Evolutionary conservation across 2,888 invertebrate species (phyloP).

Genomic region (Endomychus coccineus): DNA sequence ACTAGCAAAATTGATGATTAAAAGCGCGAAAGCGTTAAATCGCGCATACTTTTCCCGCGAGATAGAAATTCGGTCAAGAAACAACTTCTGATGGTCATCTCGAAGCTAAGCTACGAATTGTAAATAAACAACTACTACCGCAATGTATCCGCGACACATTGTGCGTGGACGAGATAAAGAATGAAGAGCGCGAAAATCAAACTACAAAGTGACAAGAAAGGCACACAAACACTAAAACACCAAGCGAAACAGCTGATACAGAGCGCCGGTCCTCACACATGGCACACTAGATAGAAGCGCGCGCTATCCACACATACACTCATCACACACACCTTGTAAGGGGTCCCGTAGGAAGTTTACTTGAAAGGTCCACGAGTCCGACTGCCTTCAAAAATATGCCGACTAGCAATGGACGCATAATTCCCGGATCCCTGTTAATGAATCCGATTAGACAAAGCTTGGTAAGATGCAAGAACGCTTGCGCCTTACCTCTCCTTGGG

Average conservation of each 20-base stretch:
- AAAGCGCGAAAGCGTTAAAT: too few relatives aligned
- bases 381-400: slow-evolving; percentile 48
- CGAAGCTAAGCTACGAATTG: too few relatives aligned
- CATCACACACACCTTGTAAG: slow-evolving; percentile 29
- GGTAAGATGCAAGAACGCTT: slow-evolving; percentile 44
- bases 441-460: slow-evolving; percentile 53
- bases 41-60: too few relatives aligned
- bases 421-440: slow-evolving; percentile 52
- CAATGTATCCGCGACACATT: too few relatives aligned
- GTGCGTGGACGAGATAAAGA: slow-evolving; percentile 8
- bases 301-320: slow-evolving; percentile 13
- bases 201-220: slow-evolving; percentile 18
- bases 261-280: slow-evolving; percentile 22
- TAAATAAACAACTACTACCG: too few relatives aligned
- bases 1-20: too few relatives aligned
- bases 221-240: slow-evolving; percentile 16
- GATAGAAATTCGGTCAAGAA: too few relatives aligned
- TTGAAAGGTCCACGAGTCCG: slow-evolving; percentile 42
- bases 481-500: slow-evolving; percentile 37
- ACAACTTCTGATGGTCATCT: too few relatives aligned
- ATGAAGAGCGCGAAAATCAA: slow-evolving; percentile 23
- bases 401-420: slow-evolving; percentile 50
- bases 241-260: slow-evolving; percentile 14
- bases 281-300: slow-evolving; percentile 21
- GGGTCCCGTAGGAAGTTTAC: slow-evolving; percentile 28